Base-by-base conservation (phyloP, 1,140 invertebrate species). In the Atta colombica region DNA sequence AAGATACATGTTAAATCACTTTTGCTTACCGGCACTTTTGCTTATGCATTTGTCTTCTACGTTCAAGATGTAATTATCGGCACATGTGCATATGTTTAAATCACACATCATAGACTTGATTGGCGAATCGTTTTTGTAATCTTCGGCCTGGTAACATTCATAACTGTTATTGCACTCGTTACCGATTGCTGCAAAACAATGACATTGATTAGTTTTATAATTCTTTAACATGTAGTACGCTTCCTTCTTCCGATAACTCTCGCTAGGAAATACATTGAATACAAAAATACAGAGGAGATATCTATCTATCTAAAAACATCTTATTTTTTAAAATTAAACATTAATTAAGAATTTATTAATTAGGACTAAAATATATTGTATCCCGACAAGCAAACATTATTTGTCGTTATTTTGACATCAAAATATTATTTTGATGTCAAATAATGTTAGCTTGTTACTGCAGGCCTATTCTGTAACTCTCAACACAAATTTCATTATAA, bases 71-170 rank as follows among this genome's bases (percentile, higher is more conserved):
- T 72, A 87, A 84, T 78, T 49, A 2, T 80, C 53, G 0, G 63
- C 77, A 18, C 89, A 91, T 0, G 55, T 65, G 58, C 90, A 91
- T 12, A 10, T 21, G 3, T 75, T 88, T 45, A 14, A 25, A 4
- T 18, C 1, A n/a, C 90, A 91, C 6, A 0, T 28, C 10, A 90
- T 0, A 10, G 77, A 45, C 12, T 72, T 87, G 16, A 6, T 74
- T 25, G 10, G 0, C 35, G 63, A 6, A 21, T n/a, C 16, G 3
- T 58, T 88, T 3, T n/a, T 25, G 3, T 66, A 28, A 25, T 88
- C n/a, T 14, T 66, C 77, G 0, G 3, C 3, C n/a, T 89, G 87
- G 3, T 91, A 90, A 77, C 90, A 91, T 1, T 91, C 89, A 45
- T 87, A 88, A 60, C 28, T 45, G 16, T 74, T 60, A 0, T 1